Evolutionary conservation across 2,797 vertebrate genomes (phyloP).

Genomic region (Pyrocephalus nanus): DNA sequence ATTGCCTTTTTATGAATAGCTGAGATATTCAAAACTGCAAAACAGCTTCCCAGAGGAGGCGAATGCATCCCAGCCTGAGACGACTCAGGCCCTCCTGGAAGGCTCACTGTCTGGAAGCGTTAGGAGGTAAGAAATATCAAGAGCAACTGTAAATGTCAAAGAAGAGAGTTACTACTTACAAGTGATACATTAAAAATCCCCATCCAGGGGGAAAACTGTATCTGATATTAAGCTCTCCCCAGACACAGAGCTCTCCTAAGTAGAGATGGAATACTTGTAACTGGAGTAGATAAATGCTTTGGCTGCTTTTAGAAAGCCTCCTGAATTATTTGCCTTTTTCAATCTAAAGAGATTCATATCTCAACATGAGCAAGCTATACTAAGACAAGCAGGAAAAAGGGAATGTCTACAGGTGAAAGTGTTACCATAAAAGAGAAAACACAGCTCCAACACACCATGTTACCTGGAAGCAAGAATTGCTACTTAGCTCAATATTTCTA

Average conservation of each 20-base stretch:
- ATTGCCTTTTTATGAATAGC: conserved; percentile 26
- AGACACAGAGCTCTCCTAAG: background rate
- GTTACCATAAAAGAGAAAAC: background rate
- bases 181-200: background rate
- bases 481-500: background rate
- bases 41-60: conserved; percentile 35
- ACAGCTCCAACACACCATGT: background rate
- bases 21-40: conserved; percentile 13
- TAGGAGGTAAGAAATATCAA: conserved; percentile 39
- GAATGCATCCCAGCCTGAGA: background rate
- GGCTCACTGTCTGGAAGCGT: background rate
- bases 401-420: background rate
- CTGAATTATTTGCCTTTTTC: conserved; percentile 19
- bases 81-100: background rate
- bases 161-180: background rate
- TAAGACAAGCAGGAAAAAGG: background rate
- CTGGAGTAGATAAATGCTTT: background rate
- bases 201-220: background rate
- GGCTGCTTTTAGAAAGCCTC: conserved; percentile 1
- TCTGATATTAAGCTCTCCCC: conserved; percentile 1
- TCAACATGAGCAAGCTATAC: background rate
- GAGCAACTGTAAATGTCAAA: conserved; percentile 13
- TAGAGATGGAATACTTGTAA: background rate
- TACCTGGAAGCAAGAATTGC: background rate
- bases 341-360: background rate